These are phyloP conservation scores for Plectrocnemia conspersa DNA, from an alignment of 1,140 invertebrate species.

Conservation along the genomic window DNA sequence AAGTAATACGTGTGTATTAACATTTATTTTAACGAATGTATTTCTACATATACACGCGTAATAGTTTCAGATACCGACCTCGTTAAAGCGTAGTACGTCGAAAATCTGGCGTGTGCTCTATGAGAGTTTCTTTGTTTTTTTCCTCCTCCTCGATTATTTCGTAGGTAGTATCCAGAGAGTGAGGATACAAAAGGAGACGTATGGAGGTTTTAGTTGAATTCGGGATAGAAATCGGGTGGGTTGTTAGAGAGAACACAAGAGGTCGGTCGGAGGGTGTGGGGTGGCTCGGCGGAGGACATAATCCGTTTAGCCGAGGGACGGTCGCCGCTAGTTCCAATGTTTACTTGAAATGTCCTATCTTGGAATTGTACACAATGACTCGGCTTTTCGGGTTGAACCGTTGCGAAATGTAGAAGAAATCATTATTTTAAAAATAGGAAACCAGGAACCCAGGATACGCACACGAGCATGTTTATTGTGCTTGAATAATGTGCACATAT, in stretches of 20 bases:
- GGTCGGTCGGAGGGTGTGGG: conserved; percentile 1
- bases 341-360: conserved; percentile 23
- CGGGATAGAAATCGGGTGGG: conserved; percentile 4
- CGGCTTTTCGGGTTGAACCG: conserved; percentile 5
- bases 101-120: too few relatives aligned
- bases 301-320: conserved; percentile 19
- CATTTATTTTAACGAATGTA: too few relatives aligned
- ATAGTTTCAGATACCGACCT: too few relatives aligned
- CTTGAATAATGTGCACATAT: too few relatives aligned
- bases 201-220: conserved; percentile 9
- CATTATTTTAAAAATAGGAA: not conserved
- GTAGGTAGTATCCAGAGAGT: too few relatives aligned
- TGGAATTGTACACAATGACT: conserved; percentile 17
- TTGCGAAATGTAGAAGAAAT: not conserved
- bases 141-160: too few relatives aligned
- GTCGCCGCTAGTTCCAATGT: conserved; percentile 21
- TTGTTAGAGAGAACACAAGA: conserved; percentile 17
- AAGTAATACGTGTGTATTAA: too few relatives aligned
- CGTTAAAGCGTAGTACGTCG: too few relatives aligned
- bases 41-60: too few relatives aligned
- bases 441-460: not conserved
- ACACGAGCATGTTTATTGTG: not conserved
- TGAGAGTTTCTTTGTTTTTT: too few relatives aligned
- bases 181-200: too few relatives aligned
- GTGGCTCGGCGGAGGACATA: not conserved